These are phyloP conservation scores for Plodia interpunctella DNA, from an alignment of 1,140 invertebrate genomes.

Conservation along the genomic window DNA sequence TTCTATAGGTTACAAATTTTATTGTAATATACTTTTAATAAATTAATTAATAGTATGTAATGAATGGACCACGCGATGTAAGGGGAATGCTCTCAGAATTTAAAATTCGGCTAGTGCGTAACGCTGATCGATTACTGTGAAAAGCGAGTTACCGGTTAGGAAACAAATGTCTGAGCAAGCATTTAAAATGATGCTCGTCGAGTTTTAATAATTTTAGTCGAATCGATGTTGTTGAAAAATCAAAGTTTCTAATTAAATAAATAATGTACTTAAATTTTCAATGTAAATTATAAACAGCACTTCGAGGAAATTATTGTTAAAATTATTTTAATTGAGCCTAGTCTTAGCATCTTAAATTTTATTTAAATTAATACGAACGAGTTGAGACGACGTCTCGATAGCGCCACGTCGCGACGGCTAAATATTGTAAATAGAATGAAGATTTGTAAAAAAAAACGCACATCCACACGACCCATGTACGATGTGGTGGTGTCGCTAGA, in stretches of 20 bases:
- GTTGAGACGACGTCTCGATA: slow-evolving; percentile 31
- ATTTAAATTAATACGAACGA: slow-evolving; percentile 51
- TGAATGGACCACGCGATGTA: slow-evolving; percentile 70
- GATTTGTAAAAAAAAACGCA: slow-evolving; percentile 44
- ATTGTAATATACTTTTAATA: slow-evolving; percentile 70
- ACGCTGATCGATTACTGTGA: slow-evolving; percentile 39
- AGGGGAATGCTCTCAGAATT: slow-evolving; percentile 71
- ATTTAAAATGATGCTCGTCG: slow-evolving; percentile 73
- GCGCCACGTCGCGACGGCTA: slow-evolving; percentile 1
- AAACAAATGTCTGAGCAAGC: slow-evolving; percentile 72
- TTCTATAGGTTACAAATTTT: slow-evolving; percentile 75
- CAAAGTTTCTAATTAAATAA: slow-evolving; percentile 74
- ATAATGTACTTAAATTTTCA: slow-evolving; percentile 75
- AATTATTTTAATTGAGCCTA: slow-evolving; percentile 71
- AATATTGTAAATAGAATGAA: slow-evolving; percentile 44
- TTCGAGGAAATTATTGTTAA: slow-evolving; percentile 65
- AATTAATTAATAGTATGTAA: slow-evolving; percentile 59
- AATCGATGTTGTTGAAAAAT: slow-evolving; percentile 75
- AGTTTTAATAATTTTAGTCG: slow-evolving; percentile 63
- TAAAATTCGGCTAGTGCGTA: slow-evolving; percentile 64
- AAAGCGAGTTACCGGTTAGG: slow-evolving; percentile 66
- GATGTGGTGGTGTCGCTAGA: slow-evolving; percentile 48
- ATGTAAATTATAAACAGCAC: slow-evolving; percentile 72
- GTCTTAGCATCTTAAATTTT: slow-evolving; percentile 72
- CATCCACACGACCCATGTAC: slow-evolving; percentile 47